Conservation (phyloP, 2,888 invertebrate species). For the Lasioglossum leucozonium region DNA sequence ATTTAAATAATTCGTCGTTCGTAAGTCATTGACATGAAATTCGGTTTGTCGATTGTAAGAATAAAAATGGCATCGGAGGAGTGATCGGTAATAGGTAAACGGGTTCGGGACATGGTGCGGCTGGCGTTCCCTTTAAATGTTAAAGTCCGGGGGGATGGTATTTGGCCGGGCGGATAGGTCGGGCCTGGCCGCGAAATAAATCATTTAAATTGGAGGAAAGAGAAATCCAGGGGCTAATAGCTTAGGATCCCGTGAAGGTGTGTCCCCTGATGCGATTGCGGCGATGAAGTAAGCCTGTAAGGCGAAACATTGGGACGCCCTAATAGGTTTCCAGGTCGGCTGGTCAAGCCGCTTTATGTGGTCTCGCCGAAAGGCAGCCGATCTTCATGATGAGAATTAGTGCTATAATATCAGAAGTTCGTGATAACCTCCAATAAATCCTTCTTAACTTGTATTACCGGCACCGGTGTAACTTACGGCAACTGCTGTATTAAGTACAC, state of each 20-base stretch:
- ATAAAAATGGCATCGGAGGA: not conserved
- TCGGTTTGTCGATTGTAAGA: not conserved
- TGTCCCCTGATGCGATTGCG: conserved; percentile 75
- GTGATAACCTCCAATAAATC: conserved; percentile 49
- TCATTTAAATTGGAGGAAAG: conserved; percentile 76
- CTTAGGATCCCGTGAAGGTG: conserved; percentile 59
- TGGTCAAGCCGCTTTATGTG: conserved; percentile 67
- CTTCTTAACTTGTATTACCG: conserved; percentile 45
- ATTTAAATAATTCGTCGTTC: too few relatives aligned
- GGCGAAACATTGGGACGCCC: conserved; percentile 74
- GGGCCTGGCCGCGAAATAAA: conserved; percentile 69
- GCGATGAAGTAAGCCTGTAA: conserved; percentile 77
- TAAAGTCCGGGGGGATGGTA: conserved; percentile 44
- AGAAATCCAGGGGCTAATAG: conserved; percentile 76
- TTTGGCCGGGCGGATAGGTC: conserved; percentile 54
- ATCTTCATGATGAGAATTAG: conserved; percentile 58
- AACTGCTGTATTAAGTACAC: conserved; percentile 18
- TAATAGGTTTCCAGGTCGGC: conserved; percentile 74
- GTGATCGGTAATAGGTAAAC: not conserved
- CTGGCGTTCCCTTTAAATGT: conserved; percentile 36
- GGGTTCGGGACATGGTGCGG: not conserved
- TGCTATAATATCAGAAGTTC: conserved; percentile 51
- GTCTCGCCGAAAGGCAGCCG: conserved; percentile 47
- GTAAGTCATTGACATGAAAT: not conserved
- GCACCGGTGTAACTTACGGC: conserved; percentile 8